Evolutionary conservation across 2,888 invertebrate genomes (phyloP), one percentile per base, ranked within the genome.

Genomic region (Caenorhabditis imperialis): DNA sequence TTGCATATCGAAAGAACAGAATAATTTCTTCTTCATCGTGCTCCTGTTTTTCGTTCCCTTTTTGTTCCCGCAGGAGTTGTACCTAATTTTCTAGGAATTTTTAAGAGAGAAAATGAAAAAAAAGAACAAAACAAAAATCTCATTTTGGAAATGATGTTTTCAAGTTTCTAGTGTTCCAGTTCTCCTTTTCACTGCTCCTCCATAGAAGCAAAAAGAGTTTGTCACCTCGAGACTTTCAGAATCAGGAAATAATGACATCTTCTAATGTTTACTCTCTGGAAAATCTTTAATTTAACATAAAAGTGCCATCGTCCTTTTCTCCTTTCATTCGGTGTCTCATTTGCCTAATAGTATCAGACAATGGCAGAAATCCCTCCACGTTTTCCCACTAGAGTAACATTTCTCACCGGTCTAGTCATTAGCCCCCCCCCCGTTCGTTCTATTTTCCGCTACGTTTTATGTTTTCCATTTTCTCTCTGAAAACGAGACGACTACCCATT

Each of bases 141-240:
- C 65, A 65, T 55, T 65, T 65, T 18, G 50, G 48, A 40, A 57
- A 65, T 42, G 55, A 65, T 55, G 65, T 57, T 65, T 65, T 65
- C 38, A 45, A 30, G 50, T 50, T 27, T 47, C 48, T 20, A 33
- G 48, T 48, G 7, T 30, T 30, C 10, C 10, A 30, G 30, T 30
- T 30, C 10, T 30, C 10, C 10, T 30, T 30, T 30, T 30, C 30
- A 30, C 30, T 10, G 7, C 7, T 30, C 10, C 10, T 10, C 30
- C 7, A 6, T 30, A 30, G 7, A 30, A 6, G 30, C 7, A 30
- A 30, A 30, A 30, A 10, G 7, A 30, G 10, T 30, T 30, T 30
- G 10, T 30, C 7, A 30, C 6, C 30, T 6, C 6, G 30, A 30
- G 10, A n/a, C n/a, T n/a, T n/a, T n/a, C n/a, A n/a, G n/a, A n/a